These are phyloP conservation scores for Pitangus sulphuratus DNA, from an alignment of 2,797 vertebrate genomes.

Conservation along the genomic window DNA sequence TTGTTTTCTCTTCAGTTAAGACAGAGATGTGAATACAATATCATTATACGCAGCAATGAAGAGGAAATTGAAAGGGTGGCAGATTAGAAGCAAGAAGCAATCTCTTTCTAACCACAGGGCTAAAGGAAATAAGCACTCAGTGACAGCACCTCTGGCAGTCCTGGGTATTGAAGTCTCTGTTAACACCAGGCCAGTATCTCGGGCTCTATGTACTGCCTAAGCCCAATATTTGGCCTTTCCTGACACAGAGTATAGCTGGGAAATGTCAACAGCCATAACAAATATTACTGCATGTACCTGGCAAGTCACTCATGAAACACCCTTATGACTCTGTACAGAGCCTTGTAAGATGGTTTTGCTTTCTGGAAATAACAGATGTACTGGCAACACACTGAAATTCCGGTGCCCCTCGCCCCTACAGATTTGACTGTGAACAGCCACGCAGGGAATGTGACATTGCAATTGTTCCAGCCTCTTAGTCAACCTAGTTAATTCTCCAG, in stretches of 20 bases:
- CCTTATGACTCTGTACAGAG: background rate
- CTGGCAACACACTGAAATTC: background rate
- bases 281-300: slow-evolving; percentile 33
- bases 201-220: background rate
- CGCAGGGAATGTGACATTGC: background rate
- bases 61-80: background rate
- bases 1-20: slow-evolving; percentile 14
- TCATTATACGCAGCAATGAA: background rate
- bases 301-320: slow-evolving; percentile 49
- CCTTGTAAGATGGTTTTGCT: slow-evolving; percentile 1
- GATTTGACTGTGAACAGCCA: background rate
- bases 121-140: background rate
- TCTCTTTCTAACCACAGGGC: background rate
- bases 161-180: background rate
- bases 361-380: slow-evolving; percentile 11
- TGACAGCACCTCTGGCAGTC: background rate
- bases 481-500: background rate
- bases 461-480: background rate
- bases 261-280: slow-evolving; percentile 45
- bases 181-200: background rate
- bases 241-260: background rate
- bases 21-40: background rate
- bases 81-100: background rate
- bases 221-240: background rate
- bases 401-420: rapidly evolving